Evolutionary conservation across 2,797 vertebrate genomes (phyloP), one percentile per base, ranked within the genome.

Genomic region (Melanotaenia trifasciata): DNA sequence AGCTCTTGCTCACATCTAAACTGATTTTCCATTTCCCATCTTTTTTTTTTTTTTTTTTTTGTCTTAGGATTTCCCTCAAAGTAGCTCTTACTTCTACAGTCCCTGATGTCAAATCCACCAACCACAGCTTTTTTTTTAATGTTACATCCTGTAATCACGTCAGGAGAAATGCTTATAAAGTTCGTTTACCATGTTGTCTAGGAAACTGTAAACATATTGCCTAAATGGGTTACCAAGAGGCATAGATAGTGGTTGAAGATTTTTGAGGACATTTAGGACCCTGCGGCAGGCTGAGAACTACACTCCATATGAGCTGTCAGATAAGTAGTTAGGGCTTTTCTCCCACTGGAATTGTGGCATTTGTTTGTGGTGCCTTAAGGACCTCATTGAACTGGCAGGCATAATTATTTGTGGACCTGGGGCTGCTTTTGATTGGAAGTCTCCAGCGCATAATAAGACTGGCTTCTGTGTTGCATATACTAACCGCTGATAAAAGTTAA

Each of bases 231-330:
- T 89, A 85, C 84, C 80, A 79, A 79, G 64, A 86, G 64, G 79
- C 80, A 36, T 14, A 10, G 66, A 73, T 78, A 58, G 66, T 3
- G 26, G 70, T 69, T 73, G 22, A 47, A 67, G 64, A 71, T 76
- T 87, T 90, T 90, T 80, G 73, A 87, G 91, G 92, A 86, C 89
- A 73, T 61, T 45, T 74, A 1, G 47, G 16, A 47, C 76, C 89
- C 88, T 32, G 65, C 84, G 89, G 92, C 87, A 88, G 7, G 47
- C 81, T 89, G 90, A 84, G 88, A 84, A 67, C 74, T 86, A 78
- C n/a, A 83, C 87, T 92, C 79, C 74, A 72, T 84, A 67, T 69
- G 76, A 89, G 71, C 75, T 32, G 63, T 79, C 76, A 70, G 69
- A 84, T 79, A 58, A 72, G 66, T 80, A 83, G 32, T 38, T 51